Conservation (phyloP, 2,888 invertebrate species). For the Orthosia gothica region DNA sequence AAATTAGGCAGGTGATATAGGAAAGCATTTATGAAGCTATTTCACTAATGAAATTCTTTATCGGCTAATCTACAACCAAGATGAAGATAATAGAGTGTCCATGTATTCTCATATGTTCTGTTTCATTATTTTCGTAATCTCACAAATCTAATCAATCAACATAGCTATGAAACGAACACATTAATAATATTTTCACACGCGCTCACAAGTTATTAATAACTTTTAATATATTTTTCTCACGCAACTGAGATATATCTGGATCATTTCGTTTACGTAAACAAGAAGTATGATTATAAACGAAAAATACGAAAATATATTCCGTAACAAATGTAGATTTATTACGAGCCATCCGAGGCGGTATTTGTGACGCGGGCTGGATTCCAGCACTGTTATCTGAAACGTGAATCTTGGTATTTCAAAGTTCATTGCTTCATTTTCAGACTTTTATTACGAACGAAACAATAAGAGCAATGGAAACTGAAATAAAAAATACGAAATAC, state of each 20-base stretch:
- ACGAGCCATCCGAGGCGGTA: slow-evolving; percentile 50
- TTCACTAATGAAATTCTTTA: too few species aligned
- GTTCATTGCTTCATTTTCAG: slow-evolving; percentile 45
- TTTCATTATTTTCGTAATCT: slow-evolving; percentile 8
- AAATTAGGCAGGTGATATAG: too few species aligned
- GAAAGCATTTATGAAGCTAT: too few species aligned
- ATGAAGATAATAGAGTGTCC: too few species aligned
- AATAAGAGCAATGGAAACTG: slow-evolving; percentile 46
- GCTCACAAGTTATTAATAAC: slow-evolving; percentile 51
- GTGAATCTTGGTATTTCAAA: slow-evolving; percentile 45
- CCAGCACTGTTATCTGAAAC: slow-evolving; percentile 47
- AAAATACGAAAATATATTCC: slow-evolving; percentile 53
- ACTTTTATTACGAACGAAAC: slow-evolving; percentile 24
- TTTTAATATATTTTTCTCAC: slow-evolving; percentile 35
- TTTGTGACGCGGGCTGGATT: slow-evolving; percentile 52
- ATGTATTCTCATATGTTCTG: neutral
- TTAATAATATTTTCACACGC: slow-evolving; percentile 50
- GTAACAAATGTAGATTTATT: slow-evolving; percentile 61
- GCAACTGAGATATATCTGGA: slow-evolving; percentile 41
- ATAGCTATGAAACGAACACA: slow-evolving; percentile 13
- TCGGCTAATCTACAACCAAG: too few species aligned
- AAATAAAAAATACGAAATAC: slow-evolving; percentile 54
- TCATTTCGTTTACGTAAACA: slow-evolving; percentile 50
- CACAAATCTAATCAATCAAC: slow-evolving; percentile 10
- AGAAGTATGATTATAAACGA: slow-evolving; percentile 48